Base-by-base conservation (phyloP, 2,113 vertebrate genomes). In the Esox niger region DNA sequence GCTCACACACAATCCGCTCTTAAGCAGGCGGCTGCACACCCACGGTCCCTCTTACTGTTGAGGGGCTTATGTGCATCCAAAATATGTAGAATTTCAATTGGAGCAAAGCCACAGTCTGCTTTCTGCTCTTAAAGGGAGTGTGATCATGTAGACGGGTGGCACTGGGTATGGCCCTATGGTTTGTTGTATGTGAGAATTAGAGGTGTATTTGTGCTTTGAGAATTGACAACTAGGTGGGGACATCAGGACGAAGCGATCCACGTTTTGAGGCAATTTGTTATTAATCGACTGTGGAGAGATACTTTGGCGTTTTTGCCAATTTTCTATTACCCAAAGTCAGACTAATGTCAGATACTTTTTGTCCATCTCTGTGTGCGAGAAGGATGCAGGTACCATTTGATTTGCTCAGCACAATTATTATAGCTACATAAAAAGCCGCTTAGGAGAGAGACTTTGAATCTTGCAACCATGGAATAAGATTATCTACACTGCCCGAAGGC, bases 141-240 rank as follows among this genome's bases (percentile, higher is more conserved):
- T 62, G 68, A 69, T 62, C 68, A 69, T 52, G 57, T 31, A 69
- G 67, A 38, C 15, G 7, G 17, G n/a, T 10, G 59, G 32, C 59
- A 35, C 59, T 38, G 49, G 29, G 29, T 56, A 59, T 23, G 59
- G 21, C 31, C 58, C 17, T 32, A 17, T 21, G n/a, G 58, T 27
- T 1, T 57, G 55, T 57, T 57, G 15, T 25, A 57, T 57, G 23
- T 52, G 47, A 52, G 47, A 52, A n/a, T 52, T 4, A 0, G n/a
- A 21, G 47, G 17, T 21, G 7, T 52, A 52, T n/a, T 21, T 52
- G 17, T 52, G n/a, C n/a, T 8, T 17, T 21, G 47, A 52, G 47
- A n/a, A 21, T 21, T 4, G 8, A 23, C 7, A 21, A 52, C 17
- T 1, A 23, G 47, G n/a, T 21, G 8, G n/a, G 47, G 21, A 1